Percentiles rank a stretch among this genome's conserved stretches.
Conservation (phyloP, 2,113 vertebrate genomes). For the Trachemys scripta region DNA sequence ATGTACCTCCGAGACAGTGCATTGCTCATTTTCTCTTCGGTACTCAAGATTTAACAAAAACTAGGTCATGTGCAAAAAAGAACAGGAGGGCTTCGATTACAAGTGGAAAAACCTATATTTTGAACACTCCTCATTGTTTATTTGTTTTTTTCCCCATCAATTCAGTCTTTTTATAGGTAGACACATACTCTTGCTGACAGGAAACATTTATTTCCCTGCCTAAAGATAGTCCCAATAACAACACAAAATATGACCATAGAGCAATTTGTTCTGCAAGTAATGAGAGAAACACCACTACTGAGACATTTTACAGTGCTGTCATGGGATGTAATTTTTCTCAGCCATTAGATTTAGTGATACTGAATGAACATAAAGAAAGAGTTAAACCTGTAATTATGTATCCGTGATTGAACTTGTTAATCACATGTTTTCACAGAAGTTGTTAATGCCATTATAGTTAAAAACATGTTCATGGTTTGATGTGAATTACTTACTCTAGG, state of each 20-base stretch:
- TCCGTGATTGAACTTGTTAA: background rate
- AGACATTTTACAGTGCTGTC: background rate
- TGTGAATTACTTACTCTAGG: background rate
- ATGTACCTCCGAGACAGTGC: background rate
- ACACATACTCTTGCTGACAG: background rate
- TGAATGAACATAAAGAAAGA: background rate
- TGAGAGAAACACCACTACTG: background rate
- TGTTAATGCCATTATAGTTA: background rate
- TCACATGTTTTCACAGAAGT: background rate
- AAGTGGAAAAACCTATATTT: background rate
- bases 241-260: background rate
- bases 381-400: background rate
- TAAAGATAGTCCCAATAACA: background rate
- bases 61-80: background rate
- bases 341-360: background rate
- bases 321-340: background rate
- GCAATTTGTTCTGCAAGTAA: background rate
- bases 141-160: background rate
- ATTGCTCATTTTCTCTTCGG: background rate
- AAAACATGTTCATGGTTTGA: fast-evolving
- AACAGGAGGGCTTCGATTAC: background rate
- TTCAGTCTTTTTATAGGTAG: background rate
- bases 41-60: background rate
- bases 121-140: background rate
- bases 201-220: background rate